phyloP scores from a whole-genome alignment of 1,140 invertebrate species.

The Euura lappo region DNA sequence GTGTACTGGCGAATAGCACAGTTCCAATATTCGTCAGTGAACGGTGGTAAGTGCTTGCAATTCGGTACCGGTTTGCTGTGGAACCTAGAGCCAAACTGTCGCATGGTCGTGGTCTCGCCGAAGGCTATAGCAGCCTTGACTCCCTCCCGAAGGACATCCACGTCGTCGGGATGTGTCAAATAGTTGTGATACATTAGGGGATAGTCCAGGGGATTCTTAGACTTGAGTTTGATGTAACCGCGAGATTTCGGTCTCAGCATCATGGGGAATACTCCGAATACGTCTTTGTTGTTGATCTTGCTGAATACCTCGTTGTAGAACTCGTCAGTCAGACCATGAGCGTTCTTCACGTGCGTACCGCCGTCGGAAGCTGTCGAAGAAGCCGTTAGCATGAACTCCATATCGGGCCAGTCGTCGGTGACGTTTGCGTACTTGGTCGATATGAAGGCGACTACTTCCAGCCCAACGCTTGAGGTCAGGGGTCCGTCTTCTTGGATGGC shows the following conservation, averaged over 20 bases:
- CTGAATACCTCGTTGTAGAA: slow-evolving; percentile 79
- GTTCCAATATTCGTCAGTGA: slow-evolving; percentile 85
- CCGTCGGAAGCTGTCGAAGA: slow-evolving; percentile 79
- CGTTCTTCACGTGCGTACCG: slow-evolving; percentile 75
- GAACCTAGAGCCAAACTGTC: slow-evolving; percentile 75
- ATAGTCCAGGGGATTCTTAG: slow-evolving; percentile 82
- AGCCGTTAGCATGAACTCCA: slow-evolving; percentile 88
- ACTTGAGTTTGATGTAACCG: slow-evolving; percentile 78
- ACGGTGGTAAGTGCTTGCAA: slow-evolving; percentile 76
- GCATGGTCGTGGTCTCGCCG: slow-evolving; percentile 75
- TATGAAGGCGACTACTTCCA: slow-evolving; percentile 86
- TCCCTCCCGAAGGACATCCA: slow-evolving; percentile 80
- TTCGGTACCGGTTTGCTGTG: slow-evolving; percentile 76
- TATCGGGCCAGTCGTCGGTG: slow-evolving; percentile 87
- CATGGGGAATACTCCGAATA: slow-evolving; percentile 84
- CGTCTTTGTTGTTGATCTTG: slow-evolving; percentile 73
- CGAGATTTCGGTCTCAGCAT: slow-evolving; percentile 84
- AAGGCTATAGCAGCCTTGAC: slow-evolving; percentile 84
- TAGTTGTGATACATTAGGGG: slow-evolving; percentile 91
- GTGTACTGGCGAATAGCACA: slow-evolving; percentile 82
- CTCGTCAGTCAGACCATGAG: slow-evolving; percentile 79
- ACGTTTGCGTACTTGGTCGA: slow-evolving; percentile 86
- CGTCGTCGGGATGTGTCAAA: slow-evolving; percentile 80
- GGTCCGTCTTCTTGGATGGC: slow-evolving; percentile 81
- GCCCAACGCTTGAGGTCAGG: slow-evolving; percentile 79